These are phyloP conservation scores for Patella caerulea DNA, from an alignment of 2,888 invertebrate species.

Conservation along the genomic window DNA sequence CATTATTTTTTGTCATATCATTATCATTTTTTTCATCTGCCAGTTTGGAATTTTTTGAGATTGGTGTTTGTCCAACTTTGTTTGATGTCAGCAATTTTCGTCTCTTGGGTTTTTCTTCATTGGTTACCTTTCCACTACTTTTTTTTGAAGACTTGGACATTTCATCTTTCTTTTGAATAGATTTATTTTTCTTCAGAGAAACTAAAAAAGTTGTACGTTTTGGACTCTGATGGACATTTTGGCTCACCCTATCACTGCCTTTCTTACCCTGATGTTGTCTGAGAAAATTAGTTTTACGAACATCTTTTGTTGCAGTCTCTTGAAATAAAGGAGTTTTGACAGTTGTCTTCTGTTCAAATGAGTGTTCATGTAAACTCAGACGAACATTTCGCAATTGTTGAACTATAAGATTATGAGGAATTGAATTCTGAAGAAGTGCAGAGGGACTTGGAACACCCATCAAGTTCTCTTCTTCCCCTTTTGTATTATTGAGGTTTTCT, in stretches of 20 bases:
- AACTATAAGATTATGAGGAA: conserved; percentile 52
- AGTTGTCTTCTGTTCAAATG: conserved; percentile 18
- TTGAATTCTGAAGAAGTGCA: conserved; percentile 45
- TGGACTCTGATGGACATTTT: conserved; percentile 43
- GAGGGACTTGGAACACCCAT: conserved; percentile 32
- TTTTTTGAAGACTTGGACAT: conserved; percentile 11
- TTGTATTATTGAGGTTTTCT: conserved; percentile 42
- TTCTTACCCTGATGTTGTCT: neutral
- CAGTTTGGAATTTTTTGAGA: neutral
- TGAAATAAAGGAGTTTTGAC: neutral
- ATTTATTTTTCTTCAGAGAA: conserved; percentile 23
- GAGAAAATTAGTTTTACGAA: neutral
- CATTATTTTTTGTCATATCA: neutral
- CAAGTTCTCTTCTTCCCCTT: neutral
- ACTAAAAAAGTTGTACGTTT: conserved; percentile 54
- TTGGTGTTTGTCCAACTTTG: neutral
- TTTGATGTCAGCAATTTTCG: neutral
- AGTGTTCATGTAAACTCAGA: conserved; percentile 37
- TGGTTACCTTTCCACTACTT: neutral
- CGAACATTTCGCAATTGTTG: conserved; percentile 48
- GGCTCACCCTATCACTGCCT: conserved; percentile 6
- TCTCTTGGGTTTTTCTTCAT: conserved; percentile 8
- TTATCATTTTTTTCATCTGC: neutral
- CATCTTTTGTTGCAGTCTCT: neutral
- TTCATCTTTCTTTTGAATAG: conserved; percentile 13